Evolutionary conservation across 1,140 invertebrate species (phyloP), one percentile per base, ranked within the genome.

Genomic region (Hycleus cichorii): DNA sequence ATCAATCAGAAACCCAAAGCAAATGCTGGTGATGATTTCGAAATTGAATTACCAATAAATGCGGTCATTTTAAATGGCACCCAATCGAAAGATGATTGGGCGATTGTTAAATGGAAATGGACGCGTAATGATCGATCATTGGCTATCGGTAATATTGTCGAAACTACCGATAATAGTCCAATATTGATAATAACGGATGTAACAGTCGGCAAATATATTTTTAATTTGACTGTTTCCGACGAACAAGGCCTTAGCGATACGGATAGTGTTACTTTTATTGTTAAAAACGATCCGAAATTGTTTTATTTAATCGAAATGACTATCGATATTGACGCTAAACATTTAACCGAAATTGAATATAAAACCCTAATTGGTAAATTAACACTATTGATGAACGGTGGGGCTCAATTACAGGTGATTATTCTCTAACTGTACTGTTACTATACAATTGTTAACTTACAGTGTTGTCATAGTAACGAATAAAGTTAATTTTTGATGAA

Each of bases 1-100:
- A 86, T 89, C 74, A 97, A 97, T 77, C 85, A 88, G 25, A 80
- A 88, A 5, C 93, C 93, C 0, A 86, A 87, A 70, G 93, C 93
- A 1, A 86, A 92, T 72, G 93, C 89, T 18, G 93, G 92, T 25
- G 89, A 87, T 1, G 89, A 94, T 75, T 82, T 87, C 67, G 85
- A 84, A 32, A 76, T 95, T 0, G 79, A 83, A 5, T 74, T 93
- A 8, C 93, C 93, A 0, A 72, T 86, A 2, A 83, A 81, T 18
- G 82, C 89, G 5, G 78, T 96, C 1, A 79, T 85, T 38, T 77
- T 97, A 26, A 94, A 97, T 77, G 94, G 94, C 0, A 87, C 88
- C 0, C 76, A 81, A 49, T 96, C 93, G 0, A 85, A 77, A 47
- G 94, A 97, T 75, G 94, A 97, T 75, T 83, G 93, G 62, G 83